Evolutionary conservation across 2,113 vertebrate genomes (phyloP), one percentile per base, ranked within the genome.

Genomic region (Halcyon senegalensis): DNA sequence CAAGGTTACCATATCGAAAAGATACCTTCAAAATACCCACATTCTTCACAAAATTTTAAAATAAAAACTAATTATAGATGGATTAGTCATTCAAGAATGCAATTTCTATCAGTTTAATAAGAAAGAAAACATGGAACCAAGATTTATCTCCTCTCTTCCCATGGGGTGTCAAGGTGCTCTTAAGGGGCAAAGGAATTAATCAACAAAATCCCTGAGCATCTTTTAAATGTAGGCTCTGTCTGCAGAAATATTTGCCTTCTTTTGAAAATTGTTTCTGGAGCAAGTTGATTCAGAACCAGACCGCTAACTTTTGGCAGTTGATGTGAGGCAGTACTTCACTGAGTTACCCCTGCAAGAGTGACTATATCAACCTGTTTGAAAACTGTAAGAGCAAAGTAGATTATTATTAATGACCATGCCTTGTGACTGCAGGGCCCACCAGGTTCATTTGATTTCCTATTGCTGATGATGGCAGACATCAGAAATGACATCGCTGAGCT

Each of bases 401-500:
- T 75, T 87, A 24, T 66, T 58, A 56, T 30, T 96, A 83, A 95
- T 67, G 50, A 86, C 70, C 4, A 0, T 78, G 86, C 59, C 51
- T 73, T 90, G 15, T 85, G 56, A 87, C 89, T 92, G 19, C 92
- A 99, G 99, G 99, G 99, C 21, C 98, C 99, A 8, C 99, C 99
- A 2, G 99, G 99, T 77, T 99, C 99, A 60, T 99, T 99, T 43
- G 99, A 99, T 90, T 99, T 99, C 98, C 97, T 99, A 35, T 96
- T 99, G 28, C 98, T 99, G 41, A 98, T 99, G 96, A 98, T 99
- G 99, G 99, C 99, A 13, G 99, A 99, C 96, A 99, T 99, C 96
- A 99, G 99, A 84, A 99, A 99, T 0, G 99, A 99, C 97, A 99
- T 99, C 3, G 97, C 98, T 1, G 99, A 99, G 86, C 98, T 99